phyloP scores from a whole-genome alignment of 1,140 invertebrate genomes.

The Aphelenchoides avenae region DNA sequence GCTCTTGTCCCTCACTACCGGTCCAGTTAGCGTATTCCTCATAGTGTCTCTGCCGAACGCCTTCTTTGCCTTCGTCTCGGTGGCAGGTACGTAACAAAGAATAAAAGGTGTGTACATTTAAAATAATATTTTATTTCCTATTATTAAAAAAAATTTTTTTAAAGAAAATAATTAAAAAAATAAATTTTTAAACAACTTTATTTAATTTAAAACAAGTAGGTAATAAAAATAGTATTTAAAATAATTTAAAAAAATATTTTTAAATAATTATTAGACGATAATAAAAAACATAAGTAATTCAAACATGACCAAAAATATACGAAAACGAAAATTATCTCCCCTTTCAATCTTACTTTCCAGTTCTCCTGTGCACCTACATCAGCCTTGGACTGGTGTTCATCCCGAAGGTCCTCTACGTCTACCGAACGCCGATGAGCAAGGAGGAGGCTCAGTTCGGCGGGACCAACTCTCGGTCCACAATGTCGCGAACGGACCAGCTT shows the following conservation, averaged over 20 bases:
- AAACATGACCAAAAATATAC: no score
- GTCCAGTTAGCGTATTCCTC: constrained; percentile 83
- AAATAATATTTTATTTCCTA: constrained; percentile 1
- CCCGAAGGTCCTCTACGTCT: constrained; percentile 54
- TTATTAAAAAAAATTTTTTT: constrained; percentile 21
- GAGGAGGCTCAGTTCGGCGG: constrained; percentile 68
- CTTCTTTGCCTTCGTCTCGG: constrained; percentile 87
- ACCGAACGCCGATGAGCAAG: constrained; percentile 66
- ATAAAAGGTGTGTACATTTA: no score
- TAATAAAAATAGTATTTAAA: neutral
- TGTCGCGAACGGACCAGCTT: constrained; percentile 72
- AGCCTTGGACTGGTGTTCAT: constrained; percentile 68
- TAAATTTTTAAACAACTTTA: no score
- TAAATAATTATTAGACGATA: no score
- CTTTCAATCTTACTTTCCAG: constrained; percentile 32
- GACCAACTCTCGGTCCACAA: constrained; percentile 5
- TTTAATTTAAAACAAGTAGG: no score
- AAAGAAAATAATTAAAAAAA: no score
- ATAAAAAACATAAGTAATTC: no score
- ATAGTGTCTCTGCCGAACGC: constrained; percentile 94
- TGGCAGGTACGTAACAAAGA: constrained; percentile 72
- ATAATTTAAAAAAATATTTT: constrained; percentile 22
- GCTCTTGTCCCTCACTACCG: constrained; percentile 88
- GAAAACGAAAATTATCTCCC: neutral
- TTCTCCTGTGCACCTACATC: constrained; percentile 47